Base-by-base conservation (phyloP, 2,113 vertebrate genomes). In the Lynx canadensis region DNA sequence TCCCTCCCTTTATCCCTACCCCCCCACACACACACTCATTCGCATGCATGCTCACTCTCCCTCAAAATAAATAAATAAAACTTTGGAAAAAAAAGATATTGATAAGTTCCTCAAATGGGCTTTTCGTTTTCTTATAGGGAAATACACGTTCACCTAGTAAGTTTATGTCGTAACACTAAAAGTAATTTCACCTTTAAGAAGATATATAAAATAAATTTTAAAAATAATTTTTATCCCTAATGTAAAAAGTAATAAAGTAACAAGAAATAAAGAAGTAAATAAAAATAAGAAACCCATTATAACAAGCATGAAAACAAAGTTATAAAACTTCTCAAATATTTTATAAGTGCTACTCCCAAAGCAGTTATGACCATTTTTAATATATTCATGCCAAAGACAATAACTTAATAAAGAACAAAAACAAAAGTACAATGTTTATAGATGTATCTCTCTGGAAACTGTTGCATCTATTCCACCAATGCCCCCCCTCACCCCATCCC, bases 361-460 rank as follows among this genome's bases (percentile, higher is more conserved):
- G 48, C 79, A 96, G 38, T 95, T 94, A 73, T 15, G 18, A 82
- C 36, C 15, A 52, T 63, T 74, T 74, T 95, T 94, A 71, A 90
- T 7, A 78, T 52, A 81, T 50, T 73, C 79, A 92, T 4, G 23
- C 33, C 89, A 25, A 50, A 52, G 27, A 85, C 63, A 80, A 7
- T 91, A 95, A 84, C 7, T 83, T 74, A 89, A 74, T 36, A 85
- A 92, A 89, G 15, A 88, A 82, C n/a, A 45, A 92, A 80, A 76
- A 27, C 41, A 82, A 69, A 89, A 48, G 38, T 38, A 88, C 60
- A 50, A 60, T 31, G 33, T 36, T 48, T 45, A 11, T 4, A 63
- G 55, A 38, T 11, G 10, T 76, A 8, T 65, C 31, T 85, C 45
- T 81, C 41, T 69, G 57, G 73, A 94, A 52, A 14, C 55, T 73